Base-by-base conservation (phyloP, 37 sponge, comb jelly and placozoan species). In the Chondrosia reniformis region DNA sequence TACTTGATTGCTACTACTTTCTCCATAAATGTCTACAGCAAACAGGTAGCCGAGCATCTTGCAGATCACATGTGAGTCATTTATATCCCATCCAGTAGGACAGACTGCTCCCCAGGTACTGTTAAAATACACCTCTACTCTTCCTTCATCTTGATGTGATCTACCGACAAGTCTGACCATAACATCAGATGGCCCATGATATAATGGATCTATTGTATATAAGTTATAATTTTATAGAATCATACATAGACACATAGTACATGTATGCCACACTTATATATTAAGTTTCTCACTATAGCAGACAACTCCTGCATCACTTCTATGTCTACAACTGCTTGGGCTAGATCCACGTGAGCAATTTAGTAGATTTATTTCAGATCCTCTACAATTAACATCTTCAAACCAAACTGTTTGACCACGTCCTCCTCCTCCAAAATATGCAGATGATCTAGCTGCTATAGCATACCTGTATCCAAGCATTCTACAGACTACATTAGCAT, bases 391-490 rank as follows among this genome's bases (percentile, higher is more conserved):
- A 6, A 65, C 67, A 7, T 79, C 54, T 25, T 45, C 67, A 12
- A 40, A 49, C 67, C 39, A 45, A 33, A 79, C 66, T 33, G 46
- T 12, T n/a, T n/a, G n/a, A n/a, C n/a, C n/a, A 0, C 80, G 46
- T 45, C 27, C 43, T 33, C 93, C 84, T 33, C 28, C 44, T n/a
- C 82, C 88, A 88, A 88, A 87, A 43, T 65, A 52, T 44, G 83
- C 82, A 17, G 15, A 4, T 13, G 33, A n/a, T 0, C 44, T 39
- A 19, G 87, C 77, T 36, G 46, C 38, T 19, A 55, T 46, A 24
- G 72, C 72, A 42, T 44, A 24, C 10, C n/a, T 7, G 22, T 9
- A 69, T 3, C 43, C 43, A 0, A 69, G 42, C 43, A 42, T 24
- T 69, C 43, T 38, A 6, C 72, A 69, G 42, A 69, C 72, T 21